A percentile compares a stretch with the other conserved stretches of the same genome.
Conservation (phyloP, 2,797 vertebrate species). For the Thripadectes ignobilis region DNA sequence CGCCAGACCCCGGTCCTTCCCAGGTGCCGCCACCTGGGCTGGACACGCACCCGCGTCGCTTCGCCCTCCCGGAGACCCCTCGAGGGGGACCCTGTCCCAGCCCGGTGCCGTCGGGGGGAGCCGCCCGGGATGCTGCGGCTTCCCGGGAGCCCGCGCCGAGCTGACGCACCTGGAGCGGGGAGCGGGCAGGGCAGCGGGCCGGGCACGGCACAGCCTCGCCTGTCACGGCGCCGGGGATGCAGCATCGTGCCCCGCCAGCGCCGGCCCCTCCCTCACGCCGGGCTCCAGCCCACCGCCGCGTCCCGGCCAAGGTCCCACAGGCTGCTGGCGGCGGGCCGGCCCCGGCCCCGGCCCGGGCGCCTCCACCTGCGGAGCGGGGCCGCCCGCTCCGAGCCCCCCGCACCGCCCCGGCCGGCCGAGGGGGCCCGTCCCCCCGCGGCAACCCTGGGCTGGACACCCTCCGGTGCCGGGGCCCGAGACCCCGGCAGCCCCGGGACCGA, state of each 20-base stretch:
- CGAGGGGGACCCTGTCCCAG: background rate
- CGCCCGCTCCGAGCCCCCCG: background rate
- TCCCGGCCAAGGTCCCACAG: conserved; percentile 46
- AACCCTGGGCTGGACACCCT: background rate
- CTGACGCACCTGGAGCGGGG: conserved; percentile 33
- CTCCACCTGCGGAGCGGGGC: conserved; percentile 17
- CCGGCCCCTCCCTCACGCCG: conserved; percentile 53
- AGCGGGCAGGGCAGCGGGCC: background rate
- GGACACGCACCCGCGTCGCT: background rate
- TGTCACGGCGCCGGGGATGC: conserved; percentile 51
- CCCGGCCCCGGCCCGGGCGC: background rate
- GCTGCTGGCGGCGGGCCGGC: conserved; percentile 46
- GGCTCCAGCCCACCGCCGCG: conserved; percentile 39
- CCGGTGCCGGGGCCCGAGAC: background rate
- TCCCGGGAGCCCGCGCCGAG: background rate
- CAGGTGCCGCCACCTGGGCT: background rate
- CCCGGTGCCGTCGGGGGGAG: background rate
- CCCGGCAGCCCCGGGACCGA: background rate
- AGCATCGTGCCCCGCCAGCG: conserved; percentile 58
- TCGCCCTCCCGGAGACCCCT: background rate
- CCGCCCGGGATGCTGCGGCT: background rate
- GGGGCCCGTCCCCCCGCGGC: background rate
- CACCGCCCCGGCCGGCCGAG: background rate
- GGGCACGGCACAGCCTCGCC: background rate
- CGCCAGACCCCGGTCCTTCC: rapidly evolving